Base-by-base conservation (phyloP, 2,113 vertebrate species). In the Motacilla alba region DNA sequence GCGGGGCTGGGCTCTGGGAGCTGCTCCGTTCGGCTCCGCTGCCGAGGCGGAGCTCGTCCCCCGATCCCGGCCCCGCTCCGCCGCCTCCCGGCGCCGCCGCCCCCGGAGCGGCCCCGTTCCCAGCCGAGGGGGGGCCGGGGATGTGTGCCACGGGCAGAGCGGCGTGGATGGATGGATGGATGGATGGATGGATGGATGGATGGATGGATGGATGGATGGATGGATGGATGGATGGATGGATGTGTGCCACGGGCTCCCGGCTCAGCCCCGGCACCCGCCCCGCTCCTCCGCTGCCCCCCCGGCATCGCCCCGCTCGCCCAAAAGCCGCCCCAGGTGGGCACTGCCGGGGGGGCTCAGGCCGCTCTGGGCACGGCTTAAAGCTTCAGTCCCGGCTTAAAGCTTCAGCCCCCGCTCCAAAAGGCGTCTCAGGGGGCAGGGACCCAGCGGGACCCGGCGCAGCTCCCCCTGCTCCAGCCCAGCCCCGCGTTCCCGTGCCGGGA, bases 371-470 rank as follows among this genome's bases (percentile, higher is more conserved):
- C 28, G 6, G 28, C 28, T 31, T 12, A 31, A 8, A 53, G 52
- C 52, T 31, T 47, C 30, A 6, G 70, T 18, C 47, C 11, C 21
- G 0, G 43, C 3, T 49, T 16, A 33, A 24, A 5, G 49, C 68
- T 11, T 26, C 13, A 1, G 10, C 15, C 53, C 30, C 1, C 0
- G 1, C 55, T 9, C 56, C 0, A 1, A 33, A 30, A 24, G 27
- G 11, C 60, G 3, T 14, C 73, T 13, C 8, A 0, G 27, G 33
- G 33, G 28, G 41, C 83, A 24, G 94, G 83, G 47, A 1, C 49
- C 27, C 31, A 2, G 0, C 8, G 1, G 79, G 49, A 62, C 31
- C 20, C 21, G 1, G 13, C 3, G 1, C 11, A 7, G 85, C 58
- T 26, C 19, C 68, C 55, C 62, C 46, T 2, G 24, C 39, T 35